Evolutionary conservation across 1,140 invertebrate species (phyloP).

Genomic region (Pseudomyrmex gracilis): DNA sequence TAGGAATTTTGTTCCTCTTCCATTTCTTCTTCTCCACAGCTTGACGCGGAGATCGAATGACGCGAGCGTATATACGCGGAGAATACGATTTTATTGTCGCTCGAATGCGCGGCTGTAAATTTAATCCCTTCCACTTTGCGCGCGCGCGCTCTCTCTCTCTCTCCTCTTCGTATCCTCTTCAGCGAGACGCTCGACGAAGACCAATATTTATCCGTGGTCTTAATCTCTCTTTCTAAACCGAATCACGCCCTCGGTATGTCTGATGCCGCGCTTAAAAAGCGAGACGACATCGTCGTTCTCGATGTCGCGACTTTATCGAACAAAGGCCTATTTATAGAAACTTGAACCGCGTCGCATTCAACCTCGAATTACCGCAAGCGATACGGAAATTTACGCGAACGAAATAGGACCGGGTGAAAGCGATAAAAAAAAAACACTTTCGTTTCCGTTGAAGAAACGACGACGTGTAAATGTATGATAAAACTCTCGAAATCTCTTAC

Average conservation of each 20-base stretch:
- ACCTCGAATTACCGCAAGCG: conserved; percentile 7
- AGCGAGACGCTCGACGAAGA: neutral
- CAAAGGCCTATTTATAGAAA: conserved; percentile 45
- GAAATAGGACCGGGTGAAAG: neutral
- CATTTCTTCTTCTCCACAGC: neutral
- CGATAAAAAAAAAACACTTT: conserved; percentile 5
- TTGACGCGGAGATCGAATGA: neutral
- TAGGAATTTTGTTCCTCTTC: too few species aligned
- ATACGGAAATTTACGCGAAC: conserved; percentile 20
- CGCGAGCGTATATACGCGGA: too few species aligned
- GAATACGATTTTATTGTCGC: neutral
- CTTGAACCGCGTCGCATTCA: conserved; percentile 16
- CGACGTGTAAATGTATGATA: neutral
- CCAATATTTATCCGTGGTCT: neutral
- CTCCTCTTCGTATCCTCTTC: neutral
- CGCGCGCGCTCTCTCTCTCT: too few species aligned
- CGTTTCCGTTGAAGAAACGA: conserved; percentile 9
- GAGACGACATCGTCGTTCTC: neutral
- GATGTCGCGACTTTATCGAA: conserved; percentile 41
- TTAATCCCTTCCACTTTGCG: neutral
- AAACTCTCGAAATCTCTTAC: neutral
- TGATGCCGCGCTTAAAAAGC: neutral
- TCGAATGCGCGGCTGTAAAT: neutral
- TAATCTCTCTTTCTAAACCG: neutral
- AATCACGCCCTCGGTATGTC: conserved; percentile 19